A percentile compares a stretch with the other conserved stretches of the same genome.
Conservation (phyloP, 1,140 invertebrate genomes). For the Micrasema minimum region DNA sequence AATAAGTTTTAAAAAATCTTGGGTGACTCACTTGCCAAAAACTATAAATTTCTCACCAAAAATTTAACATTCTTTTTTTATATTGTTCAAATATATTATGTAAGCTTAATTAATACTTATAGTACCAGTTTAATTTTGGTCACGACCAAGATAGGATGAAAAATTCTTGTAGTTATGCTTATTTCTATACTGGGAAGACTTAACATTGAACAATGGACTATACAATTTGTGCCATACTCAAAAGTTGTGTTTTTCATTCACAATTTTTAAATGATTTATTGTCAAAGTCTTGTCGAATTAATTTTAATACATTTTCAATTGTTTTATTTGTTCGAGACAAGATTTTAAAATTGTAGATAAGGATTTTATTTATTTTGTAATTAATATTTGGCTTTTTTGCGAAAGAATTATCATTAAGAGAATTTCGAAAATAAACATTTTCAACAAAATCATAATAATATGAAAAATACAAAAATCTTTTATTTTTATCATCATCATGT, state of each 20-base stretch:
- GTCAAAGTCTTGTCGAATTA: background rate
- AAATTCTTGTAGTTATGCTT: background rate
- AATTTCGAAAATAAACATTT: conserved; percentile 31
- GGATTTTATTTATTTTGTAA: conserved; percentile 28
- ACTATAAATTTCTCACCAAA: too few species aligned
- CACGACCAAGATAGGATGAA: background rate
- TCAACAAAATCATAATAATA: conserved; percentile 33
- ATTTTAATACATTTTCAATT: background rate
- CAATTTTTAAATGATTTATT: background rate
- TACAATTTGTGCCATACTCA: conserved; percentile 44
- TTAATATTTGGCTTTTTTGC: conserved; percentile 30
- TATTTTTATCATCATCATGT: background rate
- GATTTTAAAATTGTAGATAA: conserved; percentile 3
- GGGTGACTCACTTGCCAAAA: too few species aligned
- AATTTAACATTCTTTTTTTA: too few species aligned
- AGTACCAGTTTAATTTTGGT: too few species aligned
- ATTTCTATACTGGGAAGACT: conserved; percentile 15
- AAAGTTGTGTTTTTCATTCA: conserved; percentile 42
- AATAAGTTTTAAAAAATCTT: too few species aligned
- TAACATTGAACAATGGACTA: conserved; percentile 10
- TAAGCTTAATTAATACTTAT: too few species aligned
- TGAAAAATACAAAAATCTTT: conserved; percentile 2
- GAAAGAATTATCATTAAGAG: conserved; percentile 27
- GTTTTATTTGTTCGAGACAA: background rate
- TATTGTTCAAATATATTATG: too few species aligned